These are phyloP conservation scores for Seriola quinqueradiata DNA, from an alignment of 2,113 vertebrate species.

Conservation along the genomic window DNA sequence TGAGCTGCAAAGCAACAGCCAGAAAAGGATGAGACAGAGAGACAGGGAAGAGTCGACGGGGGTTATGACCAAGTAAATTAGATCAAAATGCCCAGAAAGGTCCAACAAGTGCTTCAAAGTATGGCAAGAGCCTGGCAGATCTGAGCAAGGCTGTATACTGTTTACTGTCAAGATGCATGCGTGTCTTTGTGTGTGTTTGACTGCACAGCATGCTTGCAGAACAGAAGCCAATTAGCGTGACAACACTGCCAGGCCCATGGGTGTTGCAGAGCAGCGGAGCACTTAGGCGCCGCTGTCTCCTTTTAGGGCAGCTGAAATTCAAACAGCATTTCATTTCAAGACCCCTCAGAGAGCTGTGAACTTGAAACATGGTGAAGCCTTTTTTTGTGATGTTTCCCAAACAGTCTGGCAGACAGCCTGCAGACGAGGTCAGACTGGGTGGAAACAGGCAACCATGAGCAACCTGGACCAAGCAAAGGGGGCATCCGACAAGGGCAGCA, in stretches of 20 bases:
- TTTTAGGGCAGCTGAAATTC: background rate
- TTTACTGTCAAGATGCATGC: slow-evolving; percentile 41
- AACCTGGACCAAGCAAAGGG: background rate
- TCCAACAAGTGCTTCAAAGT: slow-evolving; percentile 49
- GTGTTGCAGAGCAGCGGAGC: slow-evolving; percentile 17
- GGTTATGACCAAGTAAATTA: slow-evolving; percentile 62
- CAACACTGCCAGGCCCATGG: slow-evolving; percentile 28
- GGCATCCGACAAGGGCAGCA: slow-evolving; percentile 1
- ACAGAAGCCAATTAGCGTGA: slow-evolving; percentile 61
- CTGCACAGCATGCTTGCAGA: slow-evolving; percentile 7
- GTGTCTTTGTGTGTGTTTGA: slow-evolving; percentile 15
- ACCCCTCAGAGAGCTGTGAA: slow-evolving; percentile 6
- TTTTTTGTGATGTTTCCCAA: background rate
- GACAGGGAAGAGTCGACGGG: slow-evolving; percentile 4
- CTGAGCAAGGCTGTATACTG: slow-evolving; percentile 62
- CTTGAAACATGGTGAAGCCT: background rate
- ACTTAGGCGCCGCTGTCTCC: background rate
- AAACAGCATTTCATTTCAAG: slow-evolving; percentile 23
- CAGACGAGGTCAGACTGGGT: background rate
- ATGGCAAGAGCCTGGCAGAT: slow-evolving; percentile 62
- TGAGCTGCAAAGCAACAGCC: slow-evolving; percentile 16
- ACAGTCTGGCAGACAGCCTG: background rate
- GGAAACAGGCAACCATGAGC: background rate
- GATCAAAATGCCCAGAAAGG: slow-evolving; percentile 61
- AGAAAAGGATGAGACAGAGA: slow-evolving; percentile 26